Percentiles rank a stretch among this genome's conserved stretches.
Evolutionary conservation across 2,113 vertebrate genomes (phyloP).

Genomic region (Lipotes vexillifer): DNA sequence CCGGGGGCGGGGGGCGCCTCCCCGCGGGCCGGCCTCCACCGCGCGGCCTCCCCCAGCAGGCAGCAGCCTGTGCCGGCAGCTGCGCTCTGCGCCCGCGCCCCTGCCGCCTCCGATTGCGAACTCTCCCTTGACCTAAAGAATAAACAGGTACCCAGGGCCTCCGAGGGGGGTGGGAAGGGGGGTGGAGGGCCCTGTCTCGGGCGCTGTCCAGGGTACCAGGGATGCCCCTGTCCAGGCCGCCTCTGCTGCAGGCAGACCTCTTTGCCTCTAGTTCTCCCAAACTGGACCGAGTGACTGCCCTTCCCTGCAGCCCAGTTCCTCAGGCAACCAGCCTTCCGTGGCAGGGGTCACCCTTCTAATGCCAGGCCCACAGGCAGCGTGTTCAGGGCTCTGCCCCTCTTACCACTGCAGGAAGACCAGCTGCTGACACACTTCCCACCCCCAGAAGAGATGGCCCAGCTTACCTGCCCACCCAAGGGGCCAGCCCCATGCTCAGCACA

Average conservation of each 20-base stretch:
- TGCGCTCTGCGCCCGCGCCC: slow-evolving; percentile 90
- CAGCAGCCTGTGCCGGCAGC: slow-evolving; percentile 89
- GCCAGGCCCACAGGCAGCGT: neutral
- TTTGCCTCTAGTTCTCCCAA: neutral
- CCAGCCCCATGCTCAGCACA: neutral
- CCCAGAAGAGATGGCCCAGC: neutral
- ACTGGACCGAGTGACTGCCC: neutral
- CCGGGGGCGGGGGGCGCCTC: slow-evolving; percentile 84
- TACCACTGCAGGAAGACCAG: neutral
- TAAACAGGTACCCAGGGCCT: slow-evolving; percentile 94
- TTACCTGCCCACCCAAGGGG: neutral
- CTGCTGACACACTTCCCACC: too few species aligned
- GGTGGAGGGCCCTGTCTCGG: slow-evolving; percentile 51
- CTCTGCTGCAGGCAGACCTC: neutral
- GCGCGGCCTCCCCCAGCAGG: slow-evolving; percentile 91
- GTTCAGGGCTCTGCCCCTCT: neutral
- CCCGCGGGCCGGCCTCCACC: slow-evolving; percentile 92
- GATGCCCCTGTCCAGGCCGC: neutral
- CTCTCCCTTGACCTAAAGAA: slow-evolving; percentile 99
- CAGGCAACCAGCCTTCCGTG: neutral
- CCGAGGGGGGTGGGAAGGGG: slow-evolving; percentile 61
- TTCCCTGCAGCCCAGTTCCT: neutral
- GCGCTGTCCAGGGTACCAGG: slow-evolving; percentile 32
- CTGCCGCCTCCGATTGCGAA: slow-evolving; percentile 93
- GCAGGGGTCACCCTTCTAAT: neutral